Evolutionary conservation across 2,113 vertebrate species (phyloP).

Genomic region (Cygnus buccinator): DNA sequence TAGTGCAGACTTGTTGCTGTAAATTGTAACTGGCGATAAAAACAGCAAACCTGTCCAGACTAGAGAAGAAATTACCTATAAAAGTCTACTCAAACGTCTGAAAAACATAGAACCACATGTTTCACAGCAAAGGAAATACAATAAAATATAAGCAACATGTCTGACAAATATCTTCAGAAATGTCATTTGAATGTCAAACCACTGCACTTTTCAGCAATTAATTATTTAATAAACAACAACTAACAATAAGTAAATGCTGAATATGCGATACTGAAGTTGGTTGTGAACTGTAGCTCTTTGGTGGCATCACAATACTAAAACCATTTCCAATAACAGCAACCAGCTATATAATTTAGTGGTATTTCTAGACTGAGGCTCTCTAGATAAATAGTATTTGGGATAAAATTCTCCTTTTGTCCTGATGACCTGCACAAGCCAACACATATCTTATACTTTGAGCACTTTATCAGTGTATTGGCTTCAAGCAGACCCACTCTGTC

Average conservation of each 20-base stretch:
- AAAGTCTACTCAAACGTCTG: slow-evolving; percentile 10
- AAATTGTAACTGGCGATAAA: slow-evolving; percentile 28
- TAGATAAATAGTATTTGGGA: background rate
- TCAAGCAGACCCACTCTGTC: background rate
- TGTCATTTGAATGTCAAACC: background rate
- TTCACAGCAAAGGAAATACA: background rate
- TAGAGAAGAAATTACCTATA: slow-evolving; percentile 25
- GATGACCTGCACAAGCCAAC: background rate
- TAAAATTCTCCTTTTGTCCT: background rate
- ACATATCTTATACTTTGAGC: background rate
- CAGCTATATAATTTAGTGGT: background rate
- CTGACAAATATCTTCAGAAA: background rate
- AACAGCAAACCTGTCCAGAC: background rate
- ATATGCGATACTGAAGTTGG: background rate
- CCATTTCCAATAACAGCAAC: background rate
- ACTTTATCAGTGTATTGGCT: background rate
- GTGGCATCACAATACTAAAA: background rate
- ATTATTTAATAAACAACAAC: background rate
- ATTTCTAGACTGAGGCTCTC: background rate
- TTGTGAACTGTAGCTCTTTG: background rate
- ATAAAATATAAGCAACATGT: background rate
- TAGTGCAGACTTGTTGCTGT: background rate
- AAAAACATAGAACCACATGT: background rate
- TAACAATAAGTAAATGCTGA: background rate
- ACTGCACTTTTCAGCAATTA: background rate